Evolutionary conservation across 1,140 invertebrate species (phyloP), one percentile per base, ranked within the genome.

Genomic region (Subanguina moxae): DNA sequence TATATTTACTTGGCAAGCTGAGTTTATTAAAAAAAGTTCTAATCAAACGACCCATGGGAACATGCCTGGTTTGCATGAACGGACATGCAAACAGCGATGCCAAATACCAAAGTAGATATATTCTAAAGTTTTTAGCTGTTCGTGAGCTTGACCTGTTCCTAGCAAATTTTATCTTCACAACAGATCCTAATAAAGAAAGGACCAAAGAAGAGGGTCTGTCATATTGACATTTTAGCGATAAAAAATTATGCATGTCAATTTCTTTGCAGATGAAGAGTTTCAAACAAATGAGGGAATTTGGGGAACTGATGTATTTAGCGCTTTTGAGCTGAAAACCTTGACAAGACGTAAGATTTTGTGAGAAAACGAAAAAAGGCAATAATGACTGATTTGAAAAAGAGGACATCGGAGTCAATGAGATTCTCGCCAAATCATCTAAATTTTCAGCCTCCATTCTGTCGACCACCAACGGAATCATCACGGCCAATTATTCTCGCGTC

Each of bases 51-150:
- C n/a, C n/a, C n/a, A n/a, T n/a, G n/a, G n/a, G n/a, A n/a, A n/a
- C n/a, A n/a, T n/a, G n/a, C n/a, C n/a, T n/a, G n/a, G n/a, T n/a
- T n/a, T n/a, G n/a, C n/a, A n/a, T n/a, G n/a, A n/a, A n/a, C n/a
- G n/a, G n/a, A n/a, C n/a, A n/a, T n/a, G n/a, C n/a, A n/a, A n/a
- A n/a, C n/a, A n/a, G n/a, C n/a, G n/a, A n/a, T n/a, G n/a, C n/a
- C n/a, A n/a, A n/a, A n/a, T n/a, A n/a, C 32, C 32, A 11, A 38
- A 38, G 3, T 11, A 3, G 32, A 38, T 38, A 38, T 38, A 11
- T 38, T n/a, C n/a, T n/a, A n/a, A n/a, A n/a, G n/a, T n/a, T n/a
- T n/a, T 38, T 38, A 38, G 32, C 94, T 23, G 73, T 77, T 13
- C 46, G 74, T n/a, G 74, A 75, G 46, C 48, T 75, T 27, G 74